Base-by-base conservation (phyloP, 2,888 invertebrate genomes). In the Agrotis puta region DNA sequence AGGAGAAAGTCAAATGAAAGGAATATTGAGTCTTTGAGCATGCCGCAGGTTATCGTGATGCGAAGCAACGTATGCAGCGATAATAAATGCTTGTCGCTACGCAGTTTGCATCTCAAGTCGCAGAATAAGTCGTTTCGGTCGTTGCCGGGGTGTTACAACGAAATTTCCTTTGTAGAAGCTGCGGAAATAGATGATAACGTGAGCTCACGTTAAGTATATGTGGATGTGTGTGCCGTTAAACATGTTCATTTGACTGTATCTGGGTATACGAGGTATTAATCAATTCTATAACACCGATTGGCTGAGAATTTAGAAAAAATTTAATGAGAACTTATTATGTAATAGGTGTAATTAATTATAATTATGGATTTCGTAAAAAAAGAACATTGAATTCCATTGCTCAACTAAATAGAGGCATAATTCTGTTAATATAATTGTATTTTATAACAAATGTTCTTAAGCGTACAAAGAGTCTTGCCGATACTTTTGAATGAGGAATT, bases 151-250 rank as follows among this genome's bases (percentile, higher is more conserved):
- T 5, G 4, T 54, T 22, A 27, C 11, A 27, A 27, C 2, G 11
- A 27, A 54, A 27, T 75, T 78, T 75, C 27, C 57, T 50, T 64
- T 61, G 43, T 56, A 43, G 11, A 59, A 50, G 20, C 18, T 24
- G 27, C 48, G 47, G 39, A 27, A 47, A 62, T 45, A 53, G 47
- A 74, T 3, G 51, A 3, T 58, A 54, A 69, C 22, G 33, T 58
- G 13, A 27, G 5, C 20, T 43, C 27, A 22, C 3, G 45, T 64
- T 24, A n/a, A n/a, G n/a, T n/a, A n/a, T n/a, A 39, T 39, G 39
- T 33, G 18, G 14, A 64, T 45, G 24, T 20, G 27, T 51, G 66
- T 51, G 65, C 33, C 27, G 7, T 20, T 7, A 33, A 57, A 72
- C 3, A 50, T 57, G 16, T 18, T 22, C 24, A 65, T 65, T 50